These are phyloP conservation scores for Globia sparganii DNA, from an alignment of 2,888 invertebrate species.

Conservation along the genomic window DNA sequence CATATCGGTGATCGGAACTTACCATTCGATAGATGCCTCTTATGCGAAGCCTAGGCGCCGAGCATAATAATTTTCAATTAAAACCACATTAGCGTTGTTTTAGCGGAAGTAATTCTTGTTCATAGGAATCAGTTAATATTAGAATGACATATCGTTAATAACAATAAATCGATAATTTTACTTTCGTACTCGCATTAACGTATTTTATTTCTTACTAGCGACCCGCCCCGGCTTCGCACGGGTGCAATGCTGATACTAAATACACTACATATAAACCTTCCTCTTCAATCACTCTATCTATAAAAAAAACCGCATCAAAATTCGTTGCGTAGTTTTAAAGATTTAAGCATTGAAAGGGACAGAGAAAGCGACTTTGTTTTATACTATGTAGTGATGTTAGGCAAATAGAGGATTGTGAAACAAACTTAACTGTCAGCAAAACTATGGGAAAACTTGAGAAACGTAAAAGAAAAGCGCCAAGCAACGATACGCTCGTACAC, in stretches of 20 bases:
- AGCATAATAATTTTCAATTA: conserved; percentile 66
- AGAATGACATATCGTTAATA: conserved; percentile 3
- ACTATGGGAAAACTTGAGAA: not conserved
- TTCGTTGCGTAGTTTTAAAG: too few species aligned
- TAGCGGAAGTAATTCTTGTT: conserved; percentile 42
- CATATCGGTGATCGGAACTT: conserved; percentile 67
- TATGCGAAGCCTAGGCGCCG: conserved; percentile 59
- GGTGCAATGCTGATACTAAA: too few species aligned
- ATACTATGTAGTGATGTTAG: too few species aligned
- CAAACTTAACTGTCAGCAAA: not conserved
- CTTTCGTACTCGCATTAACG: not conserved
- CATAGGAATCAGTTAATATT: conserved; percentile 40
- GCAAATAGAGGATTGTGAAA: not conserved
- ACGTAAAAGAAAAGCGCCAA: conserved; percentile 68
- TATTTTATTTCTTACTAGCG: too few species aligned
- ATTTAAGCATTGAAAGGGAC: too few species aligned
- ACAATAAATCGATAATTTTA: conserved; percentile 4
- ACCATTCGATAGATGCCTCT: conserved; percentile 63
- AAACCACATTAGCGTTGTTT: conserved; percentile 58
- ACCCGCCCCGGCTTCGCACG: too few species aligned
- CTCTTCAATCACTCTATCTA: too few species aligned
- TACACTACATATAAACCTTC: too few species aligned
- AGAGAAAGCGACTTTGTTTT: too few species aligned
- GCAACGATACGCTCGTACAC: conserved; percentile 65
- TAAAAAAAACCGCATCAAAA: too few species aligned